These are phyloP conservation scores for Melieria omissa DNA, from an alignment of 2,888 invertebrate genomes.

Conservation along the genomic window DNA sequence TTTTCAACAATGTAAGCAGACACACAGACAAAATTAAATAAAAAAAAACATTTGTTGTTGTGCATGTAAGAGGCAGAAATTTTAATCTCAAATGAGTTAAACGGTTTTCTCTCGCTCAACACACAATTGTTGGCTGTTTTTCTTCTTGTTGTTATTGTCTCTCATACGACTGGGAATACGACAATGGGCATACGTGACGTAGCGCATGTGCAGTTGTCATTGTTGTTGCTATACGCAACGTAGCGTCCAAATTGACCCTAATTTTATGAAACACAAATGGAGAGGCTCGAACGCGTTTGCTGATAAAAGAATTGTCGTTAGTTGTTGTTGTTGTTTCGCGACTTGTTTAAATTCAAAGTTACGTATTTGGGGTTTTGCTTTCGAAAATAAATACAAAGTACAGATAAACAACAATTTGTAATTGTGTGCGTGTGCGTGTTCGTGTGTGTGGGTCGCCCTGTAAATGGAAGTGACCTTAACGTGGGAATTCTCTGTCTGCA, in stretches of 20 bases:
- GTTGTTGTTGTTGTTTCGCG: background rate
- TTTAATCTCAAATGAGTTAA: background rate
- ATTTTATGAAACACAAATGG: background rate
- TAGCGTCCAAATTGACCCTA: background rate
- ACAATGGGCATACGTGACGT: slow-evolving; percentile 18
- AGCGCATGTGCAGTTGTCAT: slow-evolving; percentile 3
- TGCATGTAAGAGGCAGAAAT: background rate
- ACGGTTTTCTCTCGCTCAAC: background rate
- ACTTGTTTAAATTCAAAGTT: background rate
- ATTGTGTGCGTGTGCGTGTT: background rate
- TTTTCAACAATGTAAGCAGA: too few relatives aligned
- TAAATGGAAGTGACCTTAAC: slow-evolving; percentile 20
- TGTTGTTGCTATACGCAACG: background rate
- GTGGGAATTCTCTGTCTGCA: background rate
- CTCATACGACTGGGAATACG: background rate
- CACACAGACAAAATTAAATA: background rate
- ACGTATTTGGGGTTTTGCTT: background rate
- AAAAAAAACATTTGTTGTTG: background rate
- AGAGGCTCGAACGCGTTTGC: too few relatives aligned
- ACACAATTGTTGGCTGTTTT: background rate
- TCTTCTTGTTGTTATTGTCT: background rate
- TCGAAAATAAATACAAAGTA: background rate
- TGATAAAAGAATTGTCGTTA: background rate
- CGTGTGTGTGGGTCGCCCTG: background rate
- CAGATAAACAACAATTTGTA: background rate